Percentiles rank a stretch among this genome's conserved stretches.
These are phyloP conservation scores for Porites evermanni DNA, from an alignment of 92 coral and sea anemone species.

Conservation along the genomic window DNA sequence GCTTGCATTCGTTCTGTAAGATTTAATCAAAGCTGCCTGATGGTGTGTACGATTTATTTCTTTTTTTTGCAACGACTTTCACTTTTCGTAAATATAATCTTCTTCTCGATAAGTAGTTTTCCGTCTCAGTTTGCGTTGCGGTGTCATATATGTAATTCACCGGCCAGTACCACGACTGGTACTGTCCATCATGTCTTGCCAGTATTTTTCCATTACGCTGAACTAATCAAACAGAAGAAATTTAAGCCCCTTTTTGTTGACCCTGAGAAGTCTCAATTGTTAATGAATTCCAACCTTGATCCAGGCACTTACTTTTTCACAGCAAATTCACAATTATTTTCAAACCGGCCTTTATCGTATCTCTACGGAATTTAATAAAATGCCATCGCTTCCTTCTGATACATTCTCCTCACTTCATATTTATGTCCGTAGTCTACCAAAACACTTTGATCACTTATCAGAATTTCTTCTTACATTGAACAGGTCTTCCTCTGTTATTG, in stretches of 20 bases:
- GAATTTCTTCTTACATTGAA: no score
- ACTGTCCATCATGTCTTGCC: constrained; percentile 37
- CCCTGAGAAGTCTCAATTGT: constrained; percentile 23
- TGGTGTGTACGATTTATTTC: no score
- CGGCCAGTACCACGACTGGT: constrained; percentile 29
- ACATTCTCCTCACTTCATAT: constrained; percentile 46
- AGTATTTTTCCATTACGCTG: constrained; percentile 24
- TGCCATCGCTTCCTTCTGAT: constrained; percentile 23
- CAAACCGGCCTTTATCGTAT: constrained; percentile 37
- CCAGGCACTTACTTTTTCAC: constrained; percentile 43
- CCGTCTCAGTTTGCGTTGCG: no score
- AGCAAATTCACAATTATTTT: constrained; percentile 38
- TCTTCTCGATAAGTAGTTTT: no score
- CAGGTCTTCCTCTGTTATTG: constrained; percentile 6
- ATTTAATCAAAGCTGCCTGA: no score
- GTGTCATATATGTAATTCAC: no score
- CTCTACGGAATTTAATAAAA: constrained; percentile 53
- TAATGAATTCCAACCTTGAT: constrained; percentile 58
- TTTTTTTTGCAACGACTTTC: no score
- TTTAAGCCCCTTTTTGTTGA: constrained; percentile 57
- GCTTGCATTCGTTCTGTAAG: no score
- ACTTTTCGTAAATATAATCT: no score
- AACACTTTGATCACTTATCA: constrained; percentile 33
- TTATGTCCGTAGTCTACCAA: constrained; percentile 52
- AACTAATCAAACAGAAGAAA: not conserved